These are phyloP conservation scores for Ochotona curzoniae DNA, from an alignment of 2,113 vertebrate genomes.

Conservation along the genomic window DNA sequence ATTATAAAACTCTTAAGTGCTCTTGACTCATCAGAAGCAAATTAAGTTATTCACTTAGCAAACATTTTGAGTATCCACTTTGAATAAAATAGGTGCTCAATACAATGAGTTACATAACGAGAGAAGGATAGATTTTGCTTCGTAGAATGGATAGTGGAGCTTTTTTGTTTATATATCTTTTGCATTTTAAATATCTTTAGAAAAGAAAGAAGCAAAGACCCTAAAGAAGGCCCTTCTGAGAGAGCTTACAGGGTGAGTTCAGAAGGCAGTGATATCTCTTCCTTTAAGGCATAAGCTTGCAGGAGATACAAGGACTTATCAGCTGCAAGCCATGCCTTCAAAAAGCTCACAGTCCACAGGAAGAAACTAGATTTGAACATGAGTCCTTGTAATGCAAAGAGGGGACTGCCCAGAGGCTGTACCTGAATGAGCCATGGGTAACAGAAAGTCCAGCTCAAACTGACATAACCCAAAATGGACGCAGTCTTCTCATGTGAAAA, in stretches of 20 bases:
- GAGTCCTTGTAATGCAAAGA: background rate
- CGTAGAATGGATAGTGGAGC: background rate
- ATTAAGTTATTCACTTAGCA: conserved; percentile 62
- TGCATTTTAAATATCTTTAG: background rate
- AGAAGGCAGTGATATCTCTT: background rate
- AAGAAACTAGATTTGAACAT: background rate
- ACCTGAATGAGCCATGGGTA: background rate
- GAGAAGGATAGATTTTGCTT: background rate
- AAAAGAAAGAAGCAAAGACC: background rate
- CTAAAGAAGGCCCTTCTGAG: background rate
- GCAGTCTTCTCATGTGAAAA: background rate
- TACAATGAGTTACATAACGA: background rate
- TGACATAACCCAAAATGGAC: background rate
- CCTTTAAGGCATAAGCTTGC: background rate
- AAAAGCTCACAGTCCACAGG: background rate
- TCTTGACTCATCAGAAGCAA: conserved; percentile 58
- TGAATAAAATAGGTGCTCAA: background rate
- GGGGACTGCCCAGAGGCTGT: background rate
- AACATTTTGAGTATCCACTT: conserved; percentile 30
- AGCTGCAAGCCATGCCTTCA: background rate
- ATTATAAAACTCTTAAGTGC: conserved; percentile 48
- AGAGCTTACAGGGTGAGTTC: background rate
- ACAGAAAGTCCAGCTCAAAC: background rate
- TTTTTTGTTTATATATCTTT: background rate
- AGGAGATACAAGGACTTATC: background rate